Evolutionary conservation across 2,888 invertebrate species (phyloP).

Genomic region (Pseudococcus longispinus): DNA sequence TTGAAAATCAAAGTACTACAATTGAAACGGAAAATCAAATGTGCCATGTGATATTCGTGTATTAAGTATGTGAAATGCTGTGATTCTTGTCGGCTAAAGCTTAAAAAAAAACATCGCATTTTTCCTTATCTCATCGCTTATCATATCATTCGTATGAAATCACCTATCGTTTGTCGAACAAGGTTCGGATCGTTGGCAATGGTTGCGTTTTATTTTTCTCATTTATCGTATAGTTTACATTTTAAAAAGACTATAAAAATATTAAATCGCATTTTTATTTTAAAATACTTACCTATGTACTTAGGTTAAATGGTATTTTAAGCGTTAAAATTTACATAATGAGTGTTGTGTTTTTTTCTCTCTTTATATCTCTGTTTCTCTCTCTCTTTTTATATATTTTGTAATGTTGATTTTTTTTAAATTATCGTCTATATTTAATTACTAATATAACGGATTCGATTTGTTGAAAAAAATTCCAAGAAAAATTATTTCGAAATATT

Average conservation of each 20-base stretch:
- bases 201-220: neutral
- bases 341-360: neutral
- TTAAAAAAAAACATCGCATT: neutral
- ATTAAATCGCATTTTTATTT: neutral
- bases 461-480: neutral
- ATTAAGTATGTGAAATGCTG: neutral
- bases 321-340: neutral
- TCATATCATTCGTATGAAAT: neutral
- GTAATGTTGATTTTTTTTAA: neutral
- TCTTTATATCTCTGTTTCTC: neutral
- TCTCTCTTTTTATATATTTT: neutral
- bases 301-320: neutral
- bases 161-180: neutral
- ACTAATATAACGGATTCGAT: neutral
- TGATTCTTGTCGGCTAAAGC: conserved; percentile 14
- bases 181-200: neutral
- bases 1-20: neutral
- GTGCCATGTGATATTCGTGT: conserved; percentile 1
- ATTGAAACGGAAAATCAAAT: neutral
- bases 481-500: neutral
- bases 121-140: neutral
- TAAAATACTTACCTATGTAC: neutral
- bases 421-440: neutral
- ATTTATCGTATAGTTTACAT: neutral
- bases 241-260: neutral